Percentiles rank a stretch among this genome's conserved stretches.
These are phyloP conservation scores for Scatophagus argus DNA, from an alignment of 2,113 vertebrate genomes.

Conservation along the genomic window DNA sequence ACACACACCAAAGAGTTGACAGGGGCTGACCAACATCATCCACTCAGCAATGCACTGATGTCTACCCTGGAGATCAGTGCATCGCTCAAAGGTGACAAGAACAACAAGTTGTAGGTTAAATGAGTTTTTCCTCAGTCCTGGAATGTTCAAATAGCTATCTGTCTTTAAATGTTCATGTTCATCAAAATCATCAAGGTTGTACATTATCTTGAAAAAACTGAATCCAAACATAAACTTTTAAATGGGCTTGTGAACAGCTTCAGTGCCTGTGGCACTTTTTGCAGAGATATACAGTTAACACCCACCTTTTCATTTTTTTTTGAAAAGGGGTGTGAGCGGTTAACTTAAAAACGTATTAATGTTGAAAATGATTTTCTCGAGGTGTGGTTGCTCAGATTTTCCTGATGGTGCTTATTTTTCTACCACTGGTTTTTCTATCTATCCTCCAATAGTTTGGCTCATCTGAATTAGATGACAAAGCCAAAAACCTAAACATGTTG, in stretches of 20 bases:
- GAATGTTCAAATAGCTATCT: no score
- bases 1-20: conserved; percentile 10
- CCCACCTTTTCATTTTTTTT: not conserved
- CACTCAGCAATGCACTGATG: no score
- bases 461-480: not conserved
- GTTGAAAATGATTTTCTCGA: not conserved
- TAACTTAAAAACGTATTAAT: not conserved
- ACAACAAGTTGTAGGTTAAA: not conserved
- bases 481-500: not conserved
- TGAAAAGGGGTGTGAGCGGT: no score
- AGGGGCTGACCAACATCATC: conserved; percentile 28
- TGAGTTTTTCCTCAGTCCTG: not conserved
- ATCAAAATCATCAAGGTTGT: not conserved
- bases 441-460: not conserved
- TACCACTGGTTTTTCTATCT: not conserved
- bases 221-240: no score
- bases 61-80: conserved; percentile 17
- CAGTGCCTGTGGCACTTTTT: not conserved
- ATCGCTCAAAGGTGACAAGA: conserved; percentile 4
- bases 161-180: no score
- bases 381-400: not conserved
- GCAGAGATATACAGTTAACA: not conserved
- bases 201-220: not conserved
- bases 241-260: no score
- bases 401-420: not conserved